Conservation (phyloP, 2,888 invertebrate species). For the Scaptomyza caliginosa region DNA sequence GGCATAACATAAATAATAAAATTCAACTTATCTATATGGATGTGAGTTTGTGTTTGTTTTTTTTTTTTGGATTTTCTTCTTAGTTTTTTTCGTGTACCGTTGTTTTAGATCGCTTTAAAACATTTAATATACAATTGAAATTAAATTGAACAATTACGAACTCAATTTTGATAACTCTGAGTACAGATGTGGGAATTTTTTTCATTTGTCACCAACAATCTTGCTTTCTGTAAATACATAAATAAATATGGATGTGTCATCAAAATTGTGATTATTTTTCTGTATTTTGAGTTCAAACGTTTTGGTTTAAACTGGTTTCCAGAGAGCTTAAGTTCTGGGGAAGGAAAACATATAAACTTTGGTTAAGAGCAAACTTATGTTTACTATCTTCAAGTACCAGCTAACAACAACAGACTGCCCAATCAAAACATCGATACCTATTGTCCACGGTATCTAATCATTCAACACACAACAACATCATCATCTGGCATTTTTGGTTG, state of each 20-base stretch:
- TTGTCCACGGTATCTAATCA: conserved; percentile 55
- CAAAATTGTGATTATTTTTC: neutral
- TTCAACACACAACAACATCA: conserved; percentile 6
- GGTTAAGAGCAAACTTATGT: neutral
- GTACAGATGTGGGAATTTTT: neutral
- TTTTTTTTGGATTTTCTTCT: neutral
- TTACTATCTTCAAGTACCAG: conserved; percentile 1
- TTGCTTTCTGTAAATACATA: neutral
- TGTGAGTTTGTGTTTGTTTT: neutral
- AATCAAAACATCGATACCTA: conserved; percentile 21
- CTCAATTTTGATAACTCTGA: neutral
- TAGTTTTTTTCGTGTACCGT: too few relatives aligned
- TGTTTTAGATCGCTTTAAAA: too few relatives aligned
- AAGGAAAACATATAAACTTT: too few relatives aligned
- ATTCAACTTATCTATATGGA: conserved; percentile 31
- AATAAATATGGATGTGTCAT: neutral
- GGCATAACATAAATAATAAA: conserved; percentile 35
- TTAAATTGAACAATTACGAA: too few relatives aligned
- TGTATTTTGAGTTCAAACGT: neutral
- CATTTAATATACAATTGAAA: too few relatives aligned
- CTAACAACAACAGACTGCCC: conserved; percentile 17
- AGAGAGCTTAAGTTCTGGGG: neutral
- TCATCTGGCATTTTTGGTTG: conserved; percentile 30
- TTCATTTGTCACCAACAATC: neutral
- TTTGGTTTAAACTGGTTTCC: neutral